These are phyloP conservation scores for Vulpes vulpes DNA, from an alignment of 2,113 vertebrate species.

Conservation along the genomic window DNA sequence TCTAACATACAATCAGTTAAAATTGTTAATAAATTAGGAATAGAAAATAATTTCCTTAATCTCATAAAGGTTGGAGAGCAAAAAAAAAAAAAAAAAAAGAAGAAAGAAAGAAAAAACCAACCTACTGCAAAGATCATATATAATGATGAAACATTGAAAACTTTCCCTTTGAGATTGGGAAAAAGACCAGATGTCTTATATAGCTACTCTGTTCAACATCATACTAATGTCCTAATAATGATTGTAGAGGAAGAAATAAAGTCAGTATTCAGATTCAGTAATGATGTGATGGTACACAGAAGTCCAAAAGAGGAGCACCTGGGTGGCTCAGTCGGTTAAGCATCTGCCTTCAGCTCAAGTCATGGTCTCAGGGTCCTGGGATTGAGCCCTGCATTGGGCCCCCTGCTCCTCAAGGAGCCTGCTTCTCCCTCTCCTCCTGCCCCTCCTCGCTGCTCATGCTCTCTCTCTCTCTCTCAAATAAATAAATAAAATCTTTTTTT, in stretches of 20 bases:
- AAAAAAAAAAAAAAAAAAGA: not conserved
- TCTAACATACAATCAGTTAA: not conserved
- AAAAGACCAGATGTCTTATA: not conserved
- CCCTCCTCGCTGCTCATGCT: too few species aligned
- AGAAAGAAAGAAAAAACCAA: not conserved
- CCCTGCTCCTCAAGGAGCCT: too few species aligned
- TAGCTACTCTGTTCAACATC: not conserved
- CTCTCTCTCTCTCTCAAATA: too few species aligned
- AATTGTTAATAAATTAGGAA: not conserved
- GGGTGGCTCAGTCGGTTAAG: too few species aligned
- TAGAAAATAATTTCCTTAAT: constrained; percentile 4
- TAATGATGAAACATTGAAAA: not conserved
- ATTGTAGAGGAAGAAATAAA: not conserved
- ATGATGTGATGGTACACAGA: not conserved
- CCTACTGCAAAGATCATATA: not conserved
- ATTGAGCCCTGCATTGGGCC: too few species aligned
- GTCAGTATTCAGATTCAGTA: not conserved
- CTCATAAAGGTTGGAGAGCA: not conserved
- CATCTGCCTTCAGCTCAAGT: too few species aligned
- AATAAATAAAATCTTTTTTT: too few species aligned
- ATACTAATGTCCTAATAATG: not conserved
- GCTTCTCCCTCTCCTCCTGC: too few species aligned
- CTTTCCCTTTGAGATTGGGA: not conserved
- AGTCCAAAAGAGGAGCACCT: not conserved
- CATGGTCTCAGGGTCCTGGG: too few species aligned